phyloP scores from a whole-genome alignment of 2,888 invertebrate species.

The Macrophya annulata region DNA sequence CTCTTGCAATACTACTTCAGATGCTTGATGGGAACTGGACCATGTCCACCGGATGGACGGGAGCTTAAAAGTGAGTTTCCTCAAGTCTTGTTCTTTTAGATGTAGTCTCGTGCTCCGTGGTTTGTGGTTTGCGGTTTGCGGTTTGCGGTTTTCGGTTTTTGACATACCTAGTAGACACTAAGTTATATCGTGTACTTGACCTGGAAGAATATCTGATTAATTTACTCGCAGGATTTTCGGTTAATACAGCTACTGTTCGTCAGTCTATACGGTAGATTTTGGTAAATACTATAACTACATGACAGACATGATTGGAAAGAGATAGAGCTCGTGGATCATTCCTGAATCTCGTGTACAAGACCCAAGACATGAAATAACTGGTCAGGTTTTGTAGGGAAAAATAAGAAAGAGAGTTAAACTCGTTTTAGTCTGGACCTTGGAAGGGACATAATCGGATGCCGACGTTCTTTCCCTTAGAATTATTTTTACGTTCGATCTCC shows the following conservation, averaged over 20 bases:
- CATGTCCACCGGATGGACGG: constrained; percentile 88
- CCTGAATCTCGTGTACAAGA: background rate
- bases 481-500: background rate
- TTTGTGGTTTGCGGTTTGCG: constrained; percentile 23
- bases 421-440: background rate
- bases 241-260: background rate
- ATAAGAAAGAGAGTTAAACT: background rate
- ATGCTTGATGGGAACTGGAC: constrained; percentile 85
- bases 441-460: background rate
- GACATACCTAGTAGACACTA: background rate
- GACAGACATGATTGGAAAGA: background rate
- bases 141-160: constrained; percentile 27
- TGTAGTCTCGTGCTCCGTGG: constrained; percentile 26
- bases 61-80: constrained; percentile 86
- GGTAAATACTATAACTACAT: background rate
- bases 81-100: constrained; percentile 6
- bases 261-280: background rate
- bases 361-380: background rate
- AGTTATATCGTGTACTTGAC: background rate
- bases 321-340: background rate
- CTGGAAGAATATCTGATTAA: background rate
- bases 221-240: background rate
- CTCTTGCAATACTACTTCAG: constrained; percentile 87
- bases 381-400: background rate
- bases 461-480: background rate